Base-by-base conservation (phyloP, 1,140 invertebrate genomes). In the Dolichoris vasculosae region DNA sequence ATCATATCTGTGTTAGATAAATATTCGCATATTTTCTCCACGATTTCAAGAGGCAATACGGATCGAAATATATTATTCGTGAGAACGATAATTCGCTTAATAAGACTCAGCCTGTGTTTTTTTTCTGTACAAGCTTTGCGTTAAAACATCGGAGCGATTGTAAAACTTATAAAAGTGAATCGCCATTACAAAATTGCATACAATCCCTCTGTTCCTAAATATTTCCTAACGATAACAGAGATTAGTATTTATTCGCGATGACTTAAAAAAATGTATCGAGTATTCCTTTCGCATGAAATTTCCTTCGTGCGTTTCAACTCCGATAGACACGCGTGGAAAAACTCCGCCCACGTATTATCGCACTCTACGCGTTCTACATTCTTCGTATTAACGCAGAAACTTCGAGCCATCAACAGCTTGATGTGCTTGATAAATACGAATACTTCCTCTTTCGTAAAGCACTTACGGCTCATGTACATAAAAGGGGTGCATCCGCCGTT, bases 241-340 rank as follows among this genome's bases (percentile, higher is more conserved):
- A 13, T 30, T 30, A 30, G n/a, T n/a, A 4, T 6, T 13, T 59
- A 38, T 75, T 75, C 20, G 35, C 46, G 15, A 83, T 13, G 13
- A 83, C 38, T 2, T 83, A 32, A 40, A 63, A 83, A 32, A 63
- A 83, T 23, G 82, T 48, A 4, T 76, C 51, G 8, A 63, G 26
- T 26, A 83, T 75, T 11, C n/a, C 63, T n/a, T n/a, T n/a, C n/a
- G n/a, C n/a, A n/a, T n/a, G n/a, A n/a, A 0, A 46, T 3, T 46
- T 59, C 46, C 48, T 76, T 75, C 82, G 63, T 63, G 2, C 48
- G 20, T 7, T 43, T n/a, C 32, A 83, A 26, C 43, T 83, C 82
- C n/a, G 11, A 11, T 1, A 3, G 51, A 46, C 35, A 83, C 0
- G 30, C 3, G 0, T 23, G 30, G 0, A 63, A 83, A 35, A 23